A percentile compares a stretch with the other conserved stretches of the same genome.
These are phyloP conservation scores for Platyscapa corneri DNA, from an alignment of 1,140 invertebrate genomes.

Conservation along the genomic window DNA sequence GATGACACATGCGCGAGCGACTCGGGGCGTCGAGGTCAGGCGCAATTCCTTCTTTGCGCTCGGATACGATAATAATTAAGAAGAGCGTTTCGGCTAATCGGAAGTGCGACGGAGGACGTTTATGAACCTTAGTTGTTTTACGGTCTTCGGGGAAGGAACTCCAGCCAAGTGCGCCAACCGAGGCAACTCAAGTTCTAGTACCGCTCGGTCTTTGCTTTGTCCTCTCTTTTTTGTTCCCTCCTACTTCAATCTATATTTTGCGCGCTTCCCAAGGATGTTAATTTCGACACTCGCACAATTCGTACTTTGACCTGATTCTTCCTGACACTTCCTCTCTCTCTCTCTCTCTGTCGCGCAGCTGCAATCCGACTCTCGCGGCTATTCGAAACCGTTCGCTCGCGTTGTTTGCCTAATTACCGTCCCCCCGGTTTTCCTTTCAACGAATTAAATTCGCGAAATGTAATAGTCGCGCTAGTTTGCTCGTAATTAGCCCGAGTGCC, in stretches of 20 bases:
- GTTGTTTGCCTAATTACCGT: too few relatives aligned
- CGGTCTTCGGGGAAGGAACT: neutral
- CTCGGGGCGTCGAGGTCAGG: neutral
- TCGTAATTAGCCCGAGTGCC: too few relatives aligned
- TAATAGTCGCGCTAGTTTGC: too few relatives aligned
- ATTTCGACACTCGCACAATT: neutral
- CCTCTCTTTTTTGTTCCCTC: neutral
- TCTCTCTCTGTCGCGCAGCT: neutral
- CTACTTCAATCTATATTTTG: neutral
- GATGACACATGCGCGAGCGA: neutral
- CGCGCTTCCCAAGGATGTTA: neutral
- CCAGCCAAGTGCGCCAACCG: neutral
- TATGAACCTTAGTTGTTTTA: too few relatives aligned
- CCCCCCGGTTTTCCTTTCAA: too few relatives aligned
- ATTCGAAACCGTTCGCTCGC: too few relatives aligned
- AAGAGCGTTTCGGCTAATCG: too few relatives aligned
- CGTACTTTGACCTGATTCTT: constrained; percentile 17
- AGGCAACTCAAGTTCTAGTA: too few relatives aligned
- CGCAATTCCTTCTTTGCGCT: neutral
- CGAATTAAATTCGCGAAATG: too few relatives aligned
- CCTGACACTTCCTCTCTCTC: neutral
- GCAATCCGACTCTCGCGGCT: too few relatives aligned
- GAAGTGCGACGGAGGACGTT: too few relatives aligned
- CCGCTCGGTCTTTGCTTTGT: neutral
- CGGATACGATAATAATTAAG: neutral